phyloP scores from a whole-genome alignment of 2,888 invertebrate genomes.

The Pharmacophagus antenor region DNA sequence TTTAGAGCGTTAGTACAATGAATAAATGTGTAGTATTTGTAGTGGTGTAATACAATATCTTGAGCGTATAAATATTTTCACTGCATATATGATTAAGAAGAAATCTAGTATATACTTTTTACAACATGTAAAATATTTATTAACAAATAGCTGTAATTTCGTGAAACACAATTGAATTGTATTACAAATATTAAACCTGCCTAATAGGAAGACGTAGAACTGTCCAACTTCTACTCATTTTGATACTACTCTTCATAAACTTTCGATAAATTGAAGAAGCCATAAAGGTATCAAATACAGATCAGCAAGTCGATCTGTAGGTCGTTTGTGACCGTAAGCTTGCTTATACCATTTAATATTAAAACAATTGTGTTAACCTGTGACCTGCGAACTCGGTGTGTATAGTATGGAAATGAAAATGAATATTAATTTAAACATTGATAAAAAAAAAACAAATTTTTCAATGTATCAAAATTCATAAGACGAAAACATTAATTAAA shows the following conservation, averaged over 20 bases:
- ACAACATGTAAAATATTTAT: not conserved
- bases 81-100: no score
- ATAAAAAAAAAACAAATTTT: no score
- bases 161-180: constrained; percentile 2
- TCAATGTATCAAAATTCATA: no score
- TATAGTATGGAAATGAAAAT: not conserved
- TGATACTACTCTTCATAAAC: constrained; percentile 70
- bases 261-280: constrained; percentile 68
- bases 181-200: constrained; percentile 34
- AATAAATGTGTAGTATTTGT: no score
- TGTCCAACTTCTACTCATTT: constrained; percentile 69
- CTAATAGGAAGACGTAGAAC: constrained; percentile 55
- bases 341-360: constrained; percentile 58
- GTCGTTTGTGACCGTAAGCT: constrained; percentile 39
- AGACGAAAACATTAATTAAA: no score
- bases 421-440: not conserved
- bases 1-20: no score
- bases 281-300: constrained; percentile 77
- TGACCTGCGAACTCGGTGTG: constrained; percentile 43
- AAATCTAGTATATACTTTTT: no score
- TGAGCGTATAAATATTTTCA: no score
- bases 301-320: constrained; percentile 43
- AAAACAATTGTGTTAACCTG: constrained; percentile 56
- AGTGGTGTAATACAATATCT: no score
- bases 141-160: not conserved